Base-by-base conservation (phyloP, 2,113 vertebrate species). In the Zeus faber region DNA sequence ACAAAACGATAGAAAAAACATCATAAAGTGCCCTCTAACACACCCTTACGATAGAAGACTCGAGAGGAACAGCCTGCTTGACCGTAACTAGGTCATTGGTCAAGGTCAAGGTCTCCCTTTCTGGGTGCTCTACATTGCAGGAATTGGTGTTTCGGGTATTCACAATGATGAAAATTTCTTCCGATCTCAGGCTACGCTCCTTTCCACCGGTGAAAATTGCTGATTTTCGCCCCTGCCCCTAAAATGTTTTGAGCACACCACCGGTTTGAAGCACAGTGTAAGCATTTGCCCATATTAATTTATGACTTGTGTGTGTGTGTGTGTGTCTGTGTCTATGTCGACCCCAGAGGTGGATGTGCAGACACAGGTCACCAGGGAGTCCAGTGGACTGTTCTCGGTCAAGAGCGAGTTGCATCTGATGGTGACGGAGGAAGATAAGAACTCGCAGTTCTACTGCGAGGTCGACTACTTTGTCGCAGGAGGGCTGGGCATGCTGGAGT, bases 371-470 rank as follows among this genome's bases (percentile, higher is more conserved):
- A 95, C 68, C 0, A 61, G 0, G 0, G 87, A 92, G 62, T 91
- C 93, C 0, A 96, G 56, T 0, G 86, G 89, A 2, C 80, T 97
- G 35, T 84, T 65, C 64, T 91, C 92, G 0, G 74, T 94, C 6
- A 46, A 5, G 49, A 98, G 94, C 46, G 29, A 60, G 0, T 90
- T 99, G 21, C 70, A 48, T 0, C 55, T 88, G 1, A 80, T 13
- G 0, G 86, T 94, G 47, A 49, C 14, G 0, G 91, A 90, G 26
- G 51, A 90, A 22, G 91, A 98, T 75, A 86, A 87, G 45, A 54
- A 85, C 0, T 85, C 91, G 1, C 0, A 0, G 0, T 97, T 91
- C 79, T 92, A 93, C 83, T 99, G 97, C 48, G 84, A 95, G 27
- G 86, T 92, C 70, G 82, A 59, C 63, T 97, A 90, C 88, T 39